Evolutionary conservation across 2,888 invertebrate genomes (phyloP).

Genomic region (Amphiduros pacificus): DNA sequence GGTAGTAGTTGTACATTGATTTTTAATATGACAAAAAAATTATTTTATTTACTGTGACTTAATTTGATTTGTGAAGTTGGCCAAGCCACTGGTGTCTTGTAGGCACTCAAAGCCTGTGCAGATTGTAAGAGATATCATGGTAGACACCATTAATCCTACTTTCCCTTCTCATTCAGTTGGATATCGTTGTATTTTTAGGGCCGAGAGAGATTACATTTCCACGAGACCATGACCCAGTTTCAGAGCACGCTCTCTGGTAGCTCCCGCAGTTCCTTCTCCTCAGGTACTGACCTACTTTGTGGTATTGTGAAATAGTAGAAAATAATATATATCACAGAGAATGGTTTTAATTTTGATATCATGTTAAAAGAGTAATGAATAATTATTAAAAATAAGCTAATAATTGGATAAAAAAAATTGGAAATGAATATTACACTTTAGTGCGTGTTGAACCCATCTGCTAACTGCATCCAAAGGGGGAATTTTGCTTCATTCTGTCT

Average conservation of each 20-base stretch:
- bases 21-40: no score
- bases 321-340: neutral
- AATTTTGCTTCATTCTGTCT: no score
- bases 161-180: neutral
- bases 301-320: neutral
- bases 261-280: slow-evolving; percentile 37
- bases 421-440: neutral
- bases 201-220: slow-evolving; percentile 50
- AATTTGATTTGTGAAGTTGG: neutral
- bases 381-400: no score
- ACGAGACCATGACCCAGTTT: slow-evolving; percentile 53
- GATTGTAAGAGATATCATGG: no score
- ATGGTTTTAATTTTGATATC: neutral
- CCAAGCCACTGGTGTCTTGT: no score
- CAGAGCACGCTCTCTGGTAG: slow-evolving; percentile 34
- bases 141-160: neutral
- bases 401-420: no score
- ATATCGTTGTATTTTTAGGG: slow-evolving; percentile 35
- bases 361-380: no score
- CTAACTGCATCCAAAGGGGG: no score
- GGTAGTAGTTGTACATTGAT: no score
- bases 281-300: no score
- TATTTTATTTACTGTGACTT: neutral
- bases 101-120: no score
- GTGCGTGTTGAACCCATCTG: no score